Evolutionary conservation across 2,113 vertebrate species (phyloP), one percentile per base, ranked within the genome.

Genomic region (Cepphus grylle): DNA sequence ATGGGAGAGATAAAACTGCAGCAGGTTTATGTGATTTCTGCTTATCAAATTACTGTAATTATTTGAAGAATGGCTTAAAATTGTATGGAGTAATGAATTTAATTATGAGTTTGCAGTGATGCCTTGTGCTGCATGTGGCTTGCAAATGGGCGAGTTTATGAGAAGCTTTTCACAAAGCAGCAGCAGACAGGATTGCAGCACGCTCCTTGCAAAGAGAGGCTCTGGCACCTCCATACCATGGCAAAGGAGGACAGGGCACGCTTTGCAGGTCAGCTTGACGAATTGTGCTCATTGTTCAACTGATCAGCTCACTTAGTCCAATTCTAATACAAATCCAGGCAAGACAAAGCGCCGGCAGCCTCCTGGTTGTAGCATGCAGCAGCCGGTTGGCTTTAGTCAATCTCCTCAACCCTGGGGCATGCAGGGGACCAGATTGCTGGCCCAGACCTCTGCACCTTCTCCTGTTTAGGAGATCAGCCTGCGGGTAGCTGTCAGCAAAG

Each of bases 1-100:
- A 97, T 95, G 94, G 88, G 96, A 97, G 93, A 97, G 96, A 98
- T 95, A 96, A 97, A 98, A 87, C 96, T 95, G 93, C 94, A 93
- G 90, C 95, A 97, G 96, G 97, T 97, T 97, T 96, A 96, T 97
- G 81, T 95, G 94, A 97, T 97, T 97, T 93, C 95, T 96, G 91
- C 96, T 97, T 97, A 98, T 98, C 97, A 96, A 97, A 97, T 98
- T 96, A 97, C 96, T 95, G 94, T 96, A 97, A 96, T 97, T 97
- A 97, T 97, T 98, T 96, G 94, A 98, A 97, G 95, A 98, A 98
- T 97, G 76, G 94, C 63, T 98, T 97, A 96, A 97, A 97, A 97
- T 96, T 95, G 95, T 95, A 95, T 88, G 79, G 97, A 96, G 93
- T 96, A 95, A 97, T 97, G 96, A 96, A 97, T 97, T 97, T 97